Conservation (phyloP, 2,113 vertebrate genomes). For the Mormoops blainvillei region DNA sequence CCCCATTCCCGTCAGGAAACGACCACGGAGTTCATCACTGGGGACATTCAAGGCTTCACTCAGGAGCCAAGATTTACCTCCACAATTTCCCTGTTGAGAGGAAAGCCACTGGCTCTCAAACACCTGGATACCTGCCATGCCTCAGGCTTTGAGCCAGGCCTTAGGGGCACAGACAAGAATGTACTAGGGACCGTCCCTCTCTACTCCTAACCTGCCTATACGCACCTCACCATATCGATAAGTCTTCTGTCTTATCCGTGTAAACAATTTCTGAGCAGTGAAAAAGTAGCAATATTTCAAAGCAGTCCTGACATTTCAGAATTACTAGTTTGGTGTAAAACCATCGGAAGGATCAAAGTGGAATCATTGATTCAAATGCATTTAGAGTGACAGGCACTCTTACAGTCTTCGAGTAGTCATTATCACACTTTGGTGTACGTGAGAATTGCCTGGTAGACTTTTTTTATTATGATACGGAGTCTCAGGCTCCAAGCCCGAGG, state of each 20-base stretch:
- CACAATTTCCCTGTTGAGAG: neutral
- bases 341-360: neutral
- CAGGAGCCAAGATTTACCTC: slow-evolving; percentile 11
- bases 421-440: neutral
- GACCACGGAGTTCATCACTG: slow-evolving; percentile 3
- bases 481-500: fast-evolving
- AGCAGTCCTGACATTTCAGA: neutral
- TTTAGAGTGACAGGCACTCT: neutral
- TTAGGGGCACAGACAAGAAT: neutral
- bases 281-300: neutral
- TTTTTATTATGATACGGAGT: neutral
- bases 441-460: neutral
- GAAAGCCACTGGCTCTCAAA: slow-evolving; percentile 4
- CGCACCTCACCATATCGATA: neutral
- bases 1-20: neutral
- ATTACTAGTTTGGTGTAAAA: neutral
- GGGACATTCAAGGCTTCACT: neutral
- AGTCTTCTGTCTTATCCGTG: neutral
- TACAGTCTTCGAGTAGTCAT: neutral
- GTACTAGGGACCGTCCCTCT: neutral
- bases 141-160: neutral
- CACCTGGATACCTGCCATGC: neutral
- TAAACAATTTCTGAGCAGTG: neutral
- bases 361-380: neutral
- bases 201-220: neutral